Evolutionary conservation across 2,888 invertebrate species (phyloP).

Genomic region (Tortricodes alternella): DNA sequence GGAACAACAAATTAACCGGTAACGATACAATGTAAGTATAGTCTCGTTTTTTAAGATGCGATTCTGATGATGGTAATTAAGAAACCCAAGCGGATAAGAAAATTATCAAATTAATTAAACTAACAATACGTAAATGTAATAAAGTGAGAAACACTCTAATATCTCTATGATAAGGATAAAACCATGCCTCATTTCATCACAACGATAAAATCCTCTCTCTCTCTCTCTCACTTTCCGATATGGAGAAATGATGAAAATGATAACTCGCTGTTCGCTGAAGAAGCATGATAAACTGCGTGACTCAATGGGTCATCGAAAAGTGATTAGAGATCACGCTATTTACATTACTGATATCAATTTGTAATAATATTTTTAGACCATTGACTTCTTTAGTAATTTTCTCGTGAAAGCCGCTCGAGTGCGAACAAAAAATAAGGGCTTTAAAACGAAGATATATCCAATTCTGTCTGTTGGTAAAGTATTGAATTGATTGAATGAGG

Average conservation of each 20-base stretch:
- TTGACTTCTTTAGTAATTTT: neutral
- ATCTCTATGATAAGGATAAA: too few relatives aligned
- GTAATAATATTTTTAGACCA: neutral
- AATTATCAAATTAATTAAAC: too few relatives aligned
- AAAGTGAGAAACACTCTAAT: too few relatives aligned
- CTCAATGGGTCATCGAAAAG: constrained; percentile 15
- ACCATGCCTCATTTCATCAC: too few relatives aligned
- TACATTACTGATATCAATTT: constrained; percentile 1
- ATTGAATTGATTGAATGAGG: neutral
- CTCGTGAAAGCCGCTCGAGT: neutral
- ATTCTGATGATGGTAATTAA: too few relatives aligned
- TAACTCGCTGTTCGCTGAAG: constrained; percentile 14
- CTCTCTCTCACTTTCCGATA: too few relatives aligned
- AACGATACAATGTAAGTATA: neutral
- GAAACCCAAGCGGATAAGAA: too few relatives aligned
- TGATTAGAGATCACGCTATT: constrained; percentile 17
- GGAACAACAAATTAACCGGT: neutral
- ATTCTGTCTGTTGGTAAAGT: neutral
- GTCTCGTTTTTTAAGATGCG: neutral
- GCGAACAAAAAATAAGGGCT: neutral
- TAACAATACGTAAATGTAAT: too few relatives aligned
- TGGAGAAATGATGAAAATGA: constrained; percentile 9
- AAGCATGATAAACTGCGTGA: constrained; percentile 13
- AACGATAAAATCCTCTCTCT: too few relatives aligned
- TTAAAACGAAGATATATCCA: too few relatives aligned